Conservation (phyloP, 2,888 invertebrate genomes). For the Melanotus villosus region DNA sequence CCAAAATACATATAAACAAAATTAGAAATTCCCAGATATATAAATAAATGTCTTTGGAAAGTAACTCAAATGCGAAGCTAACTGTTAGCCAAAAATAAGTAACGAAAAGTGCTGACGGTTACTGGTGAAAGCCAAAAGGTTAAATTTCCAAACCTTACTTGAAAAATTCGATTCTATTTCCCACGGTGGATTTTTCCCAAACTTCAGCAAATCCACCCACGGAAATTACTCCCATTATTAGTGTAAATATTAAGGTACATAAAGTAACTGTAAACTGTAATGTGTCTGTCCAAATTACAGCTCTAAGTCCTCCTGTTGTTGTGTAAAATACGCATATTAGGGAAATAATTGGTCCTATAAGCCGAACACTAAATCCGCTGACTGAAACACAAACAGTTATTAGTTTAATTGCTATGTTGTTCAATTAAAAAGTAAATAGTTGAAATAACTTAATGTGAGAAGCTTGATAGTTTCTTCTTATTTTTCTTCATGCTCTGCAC, state of each 20-base stretch:
- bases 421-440: no score
- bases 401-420: no score
- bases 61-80: no score
- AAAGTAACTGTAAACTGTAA: constrained; percentile 65
- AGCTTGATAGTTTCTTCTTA: no score
- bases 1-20: not conserved
- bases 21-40: no score
- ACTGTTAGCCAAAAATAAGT: no score
- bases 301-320: constrained; percentile 70
- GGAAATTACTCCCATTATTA: constrained; percentile 61
- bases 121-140: not conserved
- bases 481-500: no score
- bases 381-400: no score
- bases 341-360: constrained; percentile 65
- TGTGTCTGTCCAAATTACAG: constrained; percentile 66
- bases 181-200: constrained; percentile 60
- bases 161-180: constrained; percentile 62
- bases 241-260: constrained; percentile 60
- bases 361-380: no score
- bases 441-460: no score
- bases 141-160: constrained; percentile 57
- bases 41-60: no score
- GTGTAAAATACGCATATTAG: constrained; percentile 80
- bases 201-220: constrained; percentile 61
- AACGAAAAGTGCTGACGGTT: no score